Percentiles rank a stretch among this genome's conserved stretches.
Conservation (phyloP, 2,888 invertebrate genomes). For the Arctia plantaginis region DNA sequence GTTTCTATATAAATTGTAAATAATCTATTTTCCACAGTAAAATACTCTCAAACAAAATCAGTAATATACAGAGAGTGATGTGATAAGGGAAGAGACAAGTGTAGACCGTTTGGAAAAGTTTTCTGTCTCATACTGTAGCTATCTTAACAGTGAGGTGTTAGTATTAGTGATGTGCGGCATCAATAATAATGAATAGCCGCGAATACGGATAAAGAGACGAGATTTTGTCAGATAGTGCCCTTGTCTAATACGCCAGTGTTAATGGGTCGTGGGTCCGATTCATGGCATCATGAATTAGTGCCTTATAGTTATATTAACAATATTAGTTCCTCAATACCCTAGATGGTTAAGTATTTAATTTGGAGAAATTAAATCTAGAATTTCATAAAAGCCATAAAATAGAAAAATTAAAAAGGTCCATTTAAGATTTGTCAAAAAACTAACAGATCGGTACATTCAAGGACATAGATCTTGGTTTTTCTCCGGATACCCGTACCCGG, state of each 20-base stretch:
- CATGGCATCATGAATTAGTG: neutral
- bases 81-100: neutral
- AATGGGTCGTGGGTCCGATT: too few relatives aligned
- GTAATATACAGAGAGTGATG: neutral
- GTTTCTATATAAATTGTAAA: neutral
- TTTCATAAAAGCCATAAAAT: neutral
- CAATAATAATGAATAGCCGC: neutral
- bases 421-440: neutral
- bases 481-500: neutral
- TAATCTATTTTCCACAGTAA: neutral
- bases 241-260: too few relatives aligned
- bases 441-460: neutral
- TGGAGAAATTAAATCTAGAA: too few relatives aligned
- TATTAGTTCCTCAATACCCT: too few relatives aligned
- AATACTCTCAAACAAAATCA: neutral
- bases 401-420: too few relatives aligned
- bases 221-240: too few relatives aligned
- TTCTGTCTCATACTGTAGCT: neutral
- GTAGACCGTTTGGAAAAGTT: constrained; percentile 1
- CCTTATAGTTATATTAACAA: neutral
- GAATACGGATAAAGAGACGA: neutral
- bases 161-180: neutral
- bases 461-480: neutral
- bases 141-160: neutral
- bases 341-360: neutral